Evolutionary conservation across 2,113 vertebrate genomes (phyloP).

Genomic region (Trematomus loennbergii): DNA sequence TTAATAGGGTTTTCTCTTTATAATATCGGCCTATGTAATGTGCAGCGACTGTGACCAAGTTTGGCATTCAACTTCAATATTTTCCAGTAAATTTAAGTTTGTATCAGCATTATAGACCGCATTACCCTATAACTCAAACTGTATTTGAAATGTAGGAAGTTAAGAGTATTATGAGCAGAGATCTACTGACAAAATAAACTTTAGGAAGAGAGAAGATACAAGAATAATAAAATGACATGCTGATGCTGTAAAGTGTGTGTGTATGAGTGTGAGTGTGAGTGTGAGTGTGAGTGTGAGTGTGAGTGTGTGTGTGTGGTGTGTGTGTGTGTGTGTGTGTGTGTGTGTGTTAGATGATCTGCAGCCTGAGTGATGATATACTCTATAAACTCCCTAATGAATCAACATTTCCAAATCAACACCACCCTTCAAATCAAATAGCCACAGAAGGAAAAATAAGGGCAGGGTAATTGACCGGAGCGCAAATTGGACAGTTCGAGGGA

Average conservation of each 20-base stretch:
- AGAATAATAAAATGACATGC: conserved; percentile 31
- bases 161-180: conserved; percentile 23
- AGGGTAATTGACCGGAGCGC: conserved; percentile 65
- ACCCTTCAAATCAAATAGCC: conserved; percentile 48
- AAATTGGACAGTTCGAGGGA: conserved; percentile 57
- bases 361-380: conserved; percentile 51
- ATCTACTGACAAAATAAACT: conserved; percentile 6
- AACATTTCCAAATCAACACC: conserved; percentile 71
- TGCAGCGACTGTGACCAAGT: background rate
- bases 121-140: conserved; percentile 22
- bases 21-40: too few species aligned
- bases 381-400: conserved; percentile 67
- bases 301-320: background rate
- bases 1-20: background rate
- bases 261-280: too few species aligned
- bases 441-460: conserved; percentile 60
- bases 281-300: background rate
- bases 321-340: too few species aligned
- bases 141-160: conserved; percentile 21
- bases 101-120: conserved; percentile 23
- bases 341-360: conserved; percentile 3
- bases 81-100: background rate
- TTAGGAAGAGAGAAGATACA: conserved; percentile 9
- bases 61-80: conserved; percentile 1
- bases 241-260: conserved; percentile 9